Evolutionary conservation across 1,140 invertebrate species (phyloP), one percentile per base, ranked within the genome.

Genomic region (Neodiprion fabricii): DNA sequence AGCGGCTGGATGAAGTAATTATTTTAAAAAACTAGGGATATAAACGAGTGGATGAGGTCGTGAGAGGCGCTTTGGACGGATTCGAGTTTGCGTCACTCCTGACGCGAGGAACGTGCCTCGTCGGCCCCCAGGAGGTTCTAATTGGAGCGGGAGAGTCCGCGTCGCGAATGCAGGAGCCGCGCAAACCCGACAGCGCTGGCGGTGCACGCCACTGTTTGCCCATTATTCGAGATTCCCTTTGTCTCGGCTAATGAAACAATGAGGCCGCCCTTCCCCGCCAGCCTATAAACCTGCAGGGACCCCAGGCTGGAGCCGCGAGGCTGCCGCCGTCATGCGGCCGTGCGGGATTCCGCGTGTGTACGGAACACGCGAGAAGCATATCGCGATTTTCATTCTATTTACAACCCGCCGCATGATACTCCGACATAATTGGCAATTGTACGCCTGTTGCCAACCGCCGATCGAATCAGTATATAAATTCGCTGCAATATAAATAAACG

Each of bases 141-240:
- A 87, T 88, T 88, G 87, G 86, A 86, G 83, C 85, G 82, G 74
- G 76, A 82, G 84, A 82, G 78, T 74, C 40, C 69, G 65, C 49
- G 71, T 74, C 21, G 61, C 68, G 69, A 72, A 66, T 72, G 49
- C 65, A 49, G 71, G 67, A 73, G 75, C 70, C 74, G 47, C 48
- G 61, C 28, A 74, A 69, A 77, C 81, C 83, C 80, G 80, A 85
- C 83, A 80, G 85, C 80, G 84, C 17, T 21, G 14, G 14, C 50
- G 50, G 10, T 53, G 50, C 87, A 87, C 85, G 85, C 86, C 83
- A 83, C 85, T 88, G 87, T 87, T 88, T 88, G 86, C 87, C 83
- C 87, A 88, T 88, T 88, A 88, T 88, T 88, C 80, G 84, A 87
- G 85, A 88, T 87, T 88, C 86, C 77, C 86, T 88, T 88, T 88